Evolutionary conservation across 2,888 invertebrate species (phyloP).

Genomic region (Trissolcus brochymenae): DNA sequence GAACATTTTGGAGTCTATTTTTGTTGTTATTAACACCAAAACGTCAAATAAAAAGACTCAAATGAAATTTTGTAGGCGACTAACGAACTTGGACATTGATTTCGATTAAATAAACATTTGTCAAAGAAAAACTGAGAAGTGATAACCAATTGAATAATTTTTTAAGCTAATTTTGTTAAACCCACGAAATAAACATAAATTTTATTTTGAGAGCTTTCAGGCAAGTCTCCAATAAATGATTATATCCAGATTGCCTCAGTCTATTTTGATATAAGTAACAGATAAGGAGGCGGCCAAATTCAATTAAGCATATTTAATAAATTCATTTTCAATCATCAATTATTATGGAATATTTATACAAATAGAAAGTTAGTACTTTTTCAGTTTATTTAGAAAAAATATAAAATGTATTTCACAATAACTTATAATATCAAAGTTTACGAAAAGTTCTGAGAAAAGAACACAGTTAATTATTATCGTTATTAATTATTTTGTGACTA

Average conservation of each 20-base stretch:
- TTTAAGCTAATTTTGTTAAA: neutral
- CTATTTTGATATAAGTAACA: constrained; percentile 56
- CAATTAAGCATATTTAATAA: constrained; percentile 3
- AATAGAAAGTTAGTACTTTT: no score
- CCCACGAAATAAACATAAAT: constrained; percentile 33
- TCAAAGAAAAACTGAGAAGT: neutral
- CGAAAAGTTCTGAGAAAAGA: no score
- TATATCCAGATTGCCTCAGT: constrained; percentile 56
- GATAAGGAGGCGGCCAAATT: constrained; percentile 42
- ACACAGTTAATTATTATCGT: no score
- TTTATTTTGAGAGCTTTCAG: constrained; percentile 51
- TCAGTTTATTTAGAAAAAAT: no score
- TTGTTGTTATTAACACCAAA: no score
- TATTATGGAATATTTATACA: neutral
- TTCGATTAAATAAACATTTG: neutral
- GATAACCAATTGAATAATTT: neutral
- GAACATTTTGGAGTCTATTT: no score
- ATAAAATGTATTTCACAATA: no score
- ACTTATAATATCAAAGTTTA: no score
- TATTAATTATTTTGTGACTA: neutral
- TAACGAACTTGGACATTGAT: neutral
- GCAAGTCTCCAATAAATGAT: constrained; percentile 56
- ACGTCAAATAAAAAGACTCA: neutral
- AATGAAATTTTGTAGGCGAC: neutral
- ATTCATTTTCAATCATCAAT: neutral